Conservation (phyloP, 1,140 invertebrate species). For the Leptinotarsa lineolata region DNA sequence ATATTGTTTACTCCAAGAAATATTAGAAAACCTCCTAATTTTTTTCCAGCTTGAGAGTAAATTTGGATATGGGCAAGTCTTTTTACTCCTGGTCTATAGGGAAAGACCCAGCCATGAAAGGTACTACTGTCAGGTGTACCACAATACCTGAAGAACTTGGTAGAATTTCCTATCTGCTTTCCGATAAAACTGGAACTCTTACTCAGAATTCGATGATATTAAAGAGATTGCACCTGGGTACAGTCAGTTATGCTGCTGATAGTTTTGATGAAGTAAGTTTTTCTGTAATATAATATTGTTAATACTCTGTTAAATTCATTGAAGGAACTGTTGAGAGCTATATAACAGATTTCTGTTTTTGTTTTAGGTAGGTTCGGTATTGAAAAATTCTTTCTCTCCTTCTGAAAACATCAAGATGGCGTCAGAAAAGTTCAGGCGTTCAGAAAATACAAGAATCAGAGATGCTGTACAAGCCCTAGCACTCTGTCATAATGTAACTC, state of each 20-base stretch:
- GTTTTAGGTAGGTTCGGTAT: slow-evolving; percentile 51
- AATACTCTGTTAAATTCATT: too few species aligned
- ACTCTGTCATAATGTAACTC: slow-evolving; percentile 98
- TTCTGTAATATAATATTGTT: too few species aligned
- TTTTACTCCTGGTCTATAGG: slow-evolving; percentile 98
- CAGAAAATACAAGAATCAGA: slow-evolving; percentile 79
- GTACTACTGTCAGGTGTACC: slow-evolving; percentile 96
- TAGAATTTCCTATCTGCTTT: slow-evolving; percentile 91
- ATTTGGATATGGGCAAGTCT: slow-evolving; percentile 97
- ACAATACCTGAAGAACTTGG: slow-evolving; percentile 99
- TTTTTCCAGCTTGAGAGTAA: slow-evolving; percentile 85
- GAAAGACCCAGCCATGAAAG: slow-evolving; percentile 87
- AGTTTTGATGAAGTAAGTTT: slow-evolving; percentile 82
- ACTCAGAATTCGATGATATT: slow-evolving; percentile 99
- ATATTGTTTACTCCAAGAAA: neutral
- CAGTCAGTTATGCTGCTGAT: slow-evolving; percentile 83
- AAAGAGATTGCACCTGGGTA: slow-evolving; percentile 90
- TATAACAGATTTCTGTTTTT: too few species aligned
- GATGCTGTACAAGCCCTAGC: slow-evolving; percentile 94
- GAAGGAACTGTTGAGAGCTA: too few species aligned
- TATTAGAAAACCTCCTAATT: slow-evolving; percentile 13
- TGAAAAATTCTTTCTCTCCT: slow-evolving; percentile 55
- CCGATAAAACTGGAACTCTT: slow-evolving; percentile 98
- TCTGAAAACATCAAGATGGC: slow-evolving; percentile 22
- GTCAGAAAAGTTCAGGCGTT: slow-evolving; percentile 56